Base-by-base conservation (phyloP, 1,140 invertebrate genomes). In the Lucilia sericata region DNA sequence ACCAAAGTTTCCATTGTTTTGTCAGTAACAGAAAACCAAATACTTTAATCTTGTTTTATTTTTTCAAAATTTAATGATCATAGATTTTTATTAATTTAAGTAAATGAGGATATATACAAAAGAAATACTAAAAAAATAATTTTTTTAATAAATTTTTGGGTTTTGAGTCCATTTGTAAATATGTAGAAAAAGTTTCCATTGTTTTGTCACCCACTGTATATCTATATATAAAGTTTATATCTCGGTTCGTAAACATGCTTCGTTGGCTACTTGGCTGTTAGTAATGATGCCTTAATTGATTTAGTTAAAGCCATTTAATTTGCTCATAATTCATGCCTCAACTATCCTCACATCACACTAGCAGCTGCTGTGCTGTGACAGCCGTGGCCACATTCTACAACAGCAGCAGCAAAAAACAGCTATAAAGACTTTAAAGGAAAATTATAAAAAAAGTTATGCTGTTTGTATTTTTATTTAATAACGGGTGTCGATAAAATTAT, bases 251-350 rank as follows among this genome's bases (percentile, higher is more conserved):
- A 70, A 70, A 70, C n/a, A 70, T 25, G 65, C 65, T 70, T 70
- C 65, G 65, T 19, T 70, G 65, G 65, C 65, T 70, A 70, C 65
- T 70, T 70, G 55, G 21, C 19, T 70, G n/a, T 21, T 70, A 8
- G 19, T 21, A 21, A 21, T 70, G 65, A 70, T 70, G 65, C 65
- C 65, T 70, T 70, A 70, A 70, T 70, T 70, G 19, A 70, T 70
- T 70, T 70, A 70, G 65, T 70, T 70, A 19, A 70, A 70, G 65
- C 65, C 65, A 70, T 70, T 70, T 70, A 70, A 21, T 70, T 70
- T 70, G n/a, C 65, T 70, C 65, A 70, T 70, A 70, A 21, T 70
- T 70, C 65, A 70, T 70, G 65, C 65, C 60, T 70, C 65, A 70
- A 70, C 65, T 21, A 25, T 25, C 8, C 2, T 25, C n/a, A 30